These are phyloP conservation scores for Ditylenchus weischeri DNA, from an alignment of 2,888 invertebrate species.

Conservation along the genomic window DNA sequence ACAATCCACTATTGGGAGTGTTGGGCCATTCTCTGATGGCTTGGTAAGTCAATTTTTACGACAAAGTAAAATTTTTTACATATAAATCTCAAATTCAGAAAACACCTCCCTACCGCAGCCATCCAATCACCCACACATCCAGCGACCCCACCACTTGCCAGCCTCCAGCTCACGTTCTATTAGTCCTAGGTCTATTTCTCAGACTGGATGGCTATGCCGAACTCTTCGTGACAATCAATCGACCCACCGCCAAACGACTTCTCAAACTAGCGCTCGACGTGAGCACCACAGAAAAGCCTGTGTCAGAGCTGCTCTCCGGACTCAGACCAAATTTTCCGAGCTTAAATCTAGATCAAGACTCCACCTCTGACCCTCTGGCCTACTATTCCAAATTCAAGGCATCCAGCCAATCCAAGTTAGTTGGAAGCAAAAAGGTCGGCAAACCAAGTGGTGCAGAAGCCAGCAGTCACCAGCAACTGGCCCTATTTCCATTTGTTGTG, in stretches of 20 bases:
- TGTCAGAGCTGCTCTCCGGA: neutral
- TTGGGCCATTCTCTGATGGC: too few species aligned
- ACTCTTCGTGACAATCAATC: conserved; percentile 71
- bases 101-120: too few species aligned
- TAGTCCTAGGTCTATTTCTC: conserved; percentile 83
- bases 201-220: conserved; percentile 86
- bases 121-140: too few species aligned
- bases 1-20: too few species aligned
- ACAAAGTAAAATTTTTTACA: too few species aligned
- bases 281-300: conserved; percentile 62
- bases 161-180: conserved; percentile 71
- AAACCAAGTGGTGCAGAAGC: neutral
- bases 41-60: too few species aligned
- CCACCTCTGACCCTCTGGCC: too few species aligned
- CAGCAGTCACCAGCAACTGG: conserved; percentile 1
- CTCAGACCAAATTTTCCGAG: neutral
- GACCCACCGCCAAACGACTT: conserved; percentile 70
- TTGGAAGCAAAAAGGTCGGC: too few species aligned
- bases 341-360: too few species aligned
- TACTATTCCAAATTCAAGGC: too few species aligned
- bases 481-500: conserved; percentile 21
- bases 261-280: conserved; percentile 77
- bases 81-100: too few species aligned
- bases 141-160: neutral
- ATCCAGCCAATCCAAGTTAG: too few species aligned